phyloP scores from a whole-genome alignment of 1,140 invertebrate genomes.

The Drosophila novamexicana region DNA sequence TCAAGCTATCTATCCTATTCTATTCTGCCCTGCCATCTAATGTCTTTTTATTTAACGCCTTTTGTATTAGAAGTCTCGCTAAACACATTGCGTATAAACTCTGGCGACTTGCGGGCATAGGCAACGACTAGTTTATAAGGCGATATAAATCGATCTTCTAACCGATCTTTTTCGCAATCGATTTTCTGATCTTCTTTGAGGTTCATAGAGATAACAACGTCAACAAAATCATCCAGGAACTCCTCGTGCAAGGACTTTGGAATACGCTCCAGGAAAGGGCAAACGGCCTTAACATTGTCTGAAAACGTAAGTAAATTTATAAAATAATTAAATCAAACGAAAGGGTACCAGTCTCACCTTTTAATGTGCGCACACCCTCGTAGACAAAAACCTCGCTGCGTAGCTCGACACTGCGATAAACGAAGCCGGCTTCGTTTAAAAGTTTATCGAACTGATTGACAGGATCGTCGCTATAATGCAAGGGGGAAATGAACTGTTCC shows the following conservation, averaged over 20 bases:
- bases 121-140: constrained; percentile 86
- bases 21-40: too few species aligned
- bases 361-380: constrained; percentile 85
- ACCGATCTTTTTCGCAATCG: constrained; percentile 10
- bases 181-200: constrained; percentile 76
- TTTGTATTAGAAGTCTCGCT: constrained; percentile 28
- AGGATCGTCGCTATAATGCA: constrained; percentile 88
- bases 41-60: constrained; percentile 20
- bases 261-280: constrained; percentile 90
- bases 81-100: constrained; percentile 84
- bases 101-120: constrained; percentile 84
- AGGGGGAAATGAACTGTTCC: constrained; percentile 88
- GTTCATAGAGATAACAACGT: constrained; percentile 85
- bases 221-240: constrained; percentile 87
- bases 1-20: too few species aligned
- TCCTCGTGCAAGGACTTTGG: constrained; percentile 87
- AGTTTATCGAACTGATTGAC: constrained; percentile 87
- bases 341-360: constrained; percentile 35
- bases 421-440: constrained; percentile 88
- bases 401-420: constrained; percentile 87
- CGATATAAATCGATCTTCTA: constrained; percentile 73
- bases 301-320: not conserved
- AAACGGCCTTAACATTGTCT: constrained; percentile 89
- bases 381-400: constrained; percentile 88
- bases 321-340: too few species aligned